Base-by-base conservation (phyloP, 2,888 invertebrate genomes). In the Morinoia aosen region DNA sequence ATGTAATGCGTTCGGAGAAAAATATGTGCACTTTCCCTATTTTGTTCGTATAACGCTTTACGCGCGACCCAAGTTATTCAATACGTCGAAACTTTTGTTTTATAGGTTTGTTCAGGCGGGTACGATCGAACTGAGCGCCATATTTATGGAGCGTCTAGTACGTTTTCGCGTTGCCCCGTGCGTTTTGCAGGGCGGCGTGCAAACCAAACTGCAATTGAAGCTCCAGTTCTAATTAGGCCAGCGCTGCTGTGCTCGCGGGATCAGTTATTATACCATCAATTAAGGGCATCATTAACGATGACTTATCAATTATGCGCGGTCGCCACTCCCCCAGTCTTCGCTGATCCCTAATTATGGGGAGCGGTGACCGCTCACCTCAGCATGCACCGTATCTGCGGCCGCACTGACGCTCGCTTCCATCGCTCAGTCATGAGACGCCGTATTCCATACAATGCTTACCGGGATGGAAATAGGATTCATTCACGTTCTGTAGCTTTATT, bases 261-360 rank as follows among this genome's bases (percentile, higher is more conserved):
- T 76, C 76, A 76, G 76, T 76, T 76, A 76, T 33, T 76, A 76
- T 33, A 76, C 76, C 76, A 76, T 76, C 76, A 90, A 90, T 90
- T 90, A 90, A 7, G 14, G 40, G 5, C 39, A 14, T 90, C 14
- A 90, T 90, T 48, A 90, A 48, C 90, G 90, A 90, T 90, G 48
- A 90, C 48, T 90, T 39, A 11, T 90, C 90, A 90, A 90, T 90
- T 90, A 90, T 90, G 90, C 48, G 19, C 39, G 14, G 90, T 19
- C 90, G 48, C 90, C 90, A 90, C 48, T 90, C 48, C 90, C 90
- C 90, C n/a, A 39, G 16, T 39, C 48, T 48, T 90, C 40, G 40
- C 90, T 90, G 19, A 90, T 90, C 90, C 90, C 90, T 48, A 90
- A 90, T 90, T 40, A 90, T 48, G 90, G 90, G 40, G 90, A 39